phyloP scores from a whole-genome alignment of 2,113 vertebrate genomes.

The Sinocyclocheilus anshuiensis region DNA sequence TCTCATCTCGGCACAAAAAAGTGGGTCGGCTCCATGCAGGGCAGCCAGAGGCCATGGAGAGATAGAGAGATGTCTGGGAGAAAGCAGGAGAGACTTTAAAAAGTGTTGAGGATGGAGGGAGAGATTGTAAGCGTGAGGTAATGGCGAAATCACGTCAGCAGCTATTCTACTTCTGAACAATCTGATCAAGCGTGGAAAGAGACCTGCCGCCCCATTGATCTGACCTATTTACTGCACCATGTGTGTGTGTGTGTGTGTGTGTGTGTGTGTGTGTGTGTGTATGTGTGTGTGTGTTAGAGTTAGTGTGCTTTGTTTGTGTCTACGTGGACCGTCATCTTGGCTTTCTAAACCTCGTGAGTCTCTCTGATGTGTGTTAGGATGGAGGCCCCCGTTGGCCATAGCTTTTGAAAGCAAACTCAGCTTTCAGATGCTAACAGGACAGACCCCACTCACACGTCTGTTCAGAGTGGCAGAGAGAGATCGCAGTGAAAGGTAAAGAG shows the following conservation, averaged over 20 bases:
- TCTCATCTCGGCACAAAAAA: slow-evolving; percentile 16
- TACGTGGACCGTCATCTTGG: neutral
- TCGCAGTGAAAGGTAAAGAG: too few relatives aligned
- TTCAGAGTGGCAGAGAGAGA: slow-evolving; percentile 2
- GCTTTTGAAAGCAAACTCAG: neutral
- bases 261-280: neutral
- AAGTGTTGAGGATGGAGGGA: slow-evolving; percentile 23
- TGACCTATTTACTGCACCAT: slow-evolving; percentile 47
- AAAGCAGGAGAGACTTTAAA: slow-evolving; percentile 35
- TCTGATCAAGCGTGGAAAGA: slow-evolving; percentile 45
- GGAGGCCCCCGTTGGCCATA: neutral
- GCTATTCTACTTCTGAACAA: slow-evolving; percentile 39
- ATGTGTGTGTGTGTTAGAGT: neutral
- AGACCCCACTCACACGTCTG: neutral
- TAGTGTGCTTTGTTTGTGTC: neutral
- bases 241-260: neutral
- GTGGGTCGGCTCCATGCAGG: slow-evolving; percentile 28
- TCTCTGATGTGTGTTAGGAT: slow-evolving; percentile 4
- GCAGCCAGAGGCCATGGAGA: slow-evolving; percentile 42
- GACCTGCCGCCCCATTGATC: slow-evolving; percentile 19
- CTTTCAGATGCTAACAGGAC: neutral
- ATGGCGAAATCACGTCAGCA: slow-evolving; percentile 35
- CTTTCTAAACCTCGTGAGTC: neutral
- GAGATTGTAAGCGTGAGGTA: slow-evolving; percentile 32
- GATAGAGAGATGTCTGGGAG: slow-evolving; percentile 11